These are phyloP conservation scores for Electrophaes corylata DNA, from an alignment of 2,888 invertebrate species.

Conservation along the genomic window DNA sequence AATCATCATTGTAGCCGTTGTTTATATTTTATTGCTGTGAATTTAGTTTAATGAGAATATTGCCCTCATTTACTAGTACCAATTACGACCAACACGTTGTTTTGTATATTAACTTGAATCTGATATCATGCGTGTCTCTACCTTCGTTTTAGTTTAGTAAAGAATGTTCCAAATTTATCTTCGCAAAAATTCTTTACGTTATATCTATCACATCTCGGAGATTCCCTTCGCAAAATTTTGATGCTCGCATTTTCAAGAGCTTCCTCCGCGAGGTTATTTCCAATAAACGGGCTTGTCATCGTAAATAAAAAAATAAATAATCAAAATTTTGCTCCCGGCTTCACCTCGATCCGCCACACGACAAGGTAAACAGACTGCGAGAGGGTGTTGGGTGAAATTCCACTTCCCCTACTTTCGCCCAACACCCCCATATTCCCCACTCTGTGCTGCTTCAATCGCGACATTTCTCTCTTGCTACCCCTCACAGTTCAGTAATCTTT, in stretches of 20 bases:
- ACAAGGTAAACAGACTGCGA: conserved; percentile 67
- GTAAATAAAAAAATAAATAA: conserved; percentile 70
- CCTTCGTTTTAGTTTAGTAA: background rate
- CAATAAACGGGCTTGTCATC: conserved; percentile 54
- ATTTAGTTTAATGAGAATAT: conserved; percentile 18
- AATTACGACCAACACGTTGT: background rate
- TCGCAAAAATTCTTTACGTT: background rate
- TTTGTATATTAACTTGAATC: background rate
- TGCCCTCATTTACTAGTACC: conserved; percentile 12
- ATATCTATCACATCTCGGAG: background rate
- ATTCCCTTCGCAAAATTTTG: background rate
- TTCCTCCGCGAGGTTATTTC: conserved; percentile 22
- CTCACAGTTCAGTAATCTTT: conserved; percentile 70
- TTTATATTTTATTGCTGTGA: conserved; percentile 6
- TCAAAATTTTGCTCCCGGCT: conserved; percentile 65
- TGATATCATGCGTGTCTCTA: background rate
- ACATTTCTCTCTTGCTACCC: conserved; percentile 71
- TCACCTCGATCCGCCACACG: conserved; percentile 64
- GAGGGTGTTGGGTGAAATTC: conserved; percentile 48
- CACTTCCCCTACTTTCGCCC: conserved; percentile 29
- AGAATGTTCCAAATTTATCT: background rate
- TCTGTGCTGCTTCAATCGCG: conserved; percentile 63
- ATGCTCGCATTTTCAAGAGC: conserved; percentile 11
- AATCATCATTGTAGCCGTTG: conserved; percentile 23
- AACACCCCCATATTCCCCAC: conserved; percentile 37